A percentile compares a stretch with the other conserved stretches of the same genome.
Evolutionary conservation across 2,888 invertebrate genomes (phyloP).

Genomic region (Silvanus unidentatus): DNA sequence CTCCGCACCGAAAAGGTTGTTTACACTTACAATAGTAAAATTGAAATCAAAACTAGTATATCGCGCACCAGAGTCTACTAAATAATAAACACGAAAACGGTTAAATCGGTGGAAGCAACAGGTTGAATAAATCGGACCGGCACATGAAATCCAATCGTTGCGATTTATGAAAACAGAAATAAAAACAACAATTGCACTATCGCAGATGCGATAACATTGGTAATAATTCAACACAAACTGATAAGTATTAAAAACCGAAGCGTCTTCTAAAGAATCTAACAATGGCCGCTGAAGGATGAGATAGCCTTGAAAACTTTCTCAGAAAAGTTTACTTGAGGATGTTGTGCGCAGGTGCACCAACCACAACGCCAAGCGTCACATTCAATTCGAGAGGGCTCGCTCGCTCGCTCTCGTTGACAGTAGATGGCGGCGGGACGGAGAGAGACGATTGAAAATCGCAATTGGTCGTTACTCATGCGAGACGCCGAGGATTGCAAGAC

Average conservation of each 20-base stretch:
- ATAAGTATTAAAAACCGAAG: constrained; percentile 3
- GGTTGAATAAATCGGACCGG: constrained; percentile 28
- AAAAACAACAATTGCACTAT: background rate
- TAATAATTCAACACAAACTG: constrained; percentile 39
- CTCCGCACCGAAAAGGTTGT: constrained; percentile 33
- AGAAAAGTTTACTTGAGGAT: constrained; percentile 38
- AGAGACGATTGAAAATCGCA: constrained; percentile 4
- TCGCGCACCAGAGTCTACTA: too few relatives aligned
- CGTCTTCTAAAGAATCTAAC: constrained; percentile 39
- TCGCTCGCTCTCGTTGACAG: too few relatives aligned
- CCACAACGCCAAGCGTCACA: constrained; percentile 21
- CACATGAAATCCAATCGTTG: constrained; percentile 1
- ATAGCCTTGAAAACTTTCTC: constrained; percentile 46
- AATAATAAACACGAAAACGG: background rate
- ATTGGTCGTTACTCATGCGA: constrained; percentile 19
- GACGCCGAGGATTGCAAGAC: constrained; percentile 13
- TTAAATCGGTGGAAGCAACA: constrained; percentile 27
- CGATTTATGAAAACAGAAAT: too few relatives aligned
- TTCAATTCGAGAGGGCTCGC: too few relatives aligned
- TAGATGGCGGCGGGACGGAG: constrained; percentile 1
- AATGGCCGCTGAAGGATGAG: constrained; percentile 45
- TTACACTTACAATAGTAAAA: constrained; percentile 30
- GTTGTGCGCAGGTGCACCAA: constrained; percentile 37
- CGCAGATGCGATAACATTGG: background rate
- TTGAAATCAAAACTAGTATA: too few relatives aligned